phyloP scores from a whole-genome alignment of 2,888 invertebrate species.

The Calliopum simillimum region DNA sequence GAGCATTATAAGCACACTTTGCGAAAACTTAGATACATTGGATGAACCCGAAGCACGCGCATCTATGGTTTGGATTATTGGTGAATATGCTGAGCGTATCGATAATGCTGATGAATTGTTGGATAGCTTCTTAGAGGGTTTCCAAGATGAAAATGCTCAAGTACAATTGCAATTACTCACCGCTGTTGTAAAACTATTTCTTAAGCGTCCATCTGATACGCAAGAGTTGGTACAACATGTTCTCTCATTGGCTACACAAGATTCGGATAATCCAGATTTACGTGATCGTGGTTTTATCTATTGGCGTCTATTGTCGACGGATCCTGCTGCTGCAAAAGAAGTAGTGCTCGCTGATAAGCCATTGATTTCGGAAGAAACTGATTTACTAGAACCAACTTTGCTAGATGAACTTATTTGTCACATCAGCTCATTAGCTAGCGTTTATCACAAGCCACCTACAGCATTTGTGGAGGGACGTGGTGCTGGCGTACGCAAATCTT shows the following conservation, averaged over 20 bases:
- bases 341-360: conserved; percentile 99
- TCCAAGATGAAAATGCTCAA: conserved; percentile 97
- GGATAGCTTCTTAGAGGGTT: conserved; percentile 98
- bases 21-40: conserved; percentile 97
- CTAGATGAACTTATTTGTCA: conserved; percentile 98
- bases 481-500: conserved; percentile 82
- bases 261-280: conserved; percentile 98
- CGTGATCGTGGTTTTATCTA: conserved; percentile 99
- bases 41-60: conserved; percentile 99
- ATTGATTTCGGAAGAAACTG: conserved; percentile 98
- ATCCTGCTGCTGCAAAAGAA: conserved; percentile 99
- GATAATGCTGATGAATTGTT: conserved; percentile 99
- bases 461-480: conserved; percentile 95
- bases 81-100: conserved; percentile 99
- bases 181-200: conserved; percentile 97
- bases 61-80: conserved; percentile 96
- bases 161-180: conserved; percentile 96
- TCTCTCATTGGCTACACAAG: conserved; percentile 86
- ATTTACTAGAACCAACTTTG: conserved; percentile 95
- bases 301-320: conserved; percentile 97
- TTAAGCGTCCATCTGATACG: conserved; percentile 97
- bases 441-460: conserved; percentile 98
- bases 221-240: conserved; percentile 98
- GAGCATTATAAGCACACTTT: conserved; percentile 98
- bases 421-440: conserved; percentile 96